These are phyloP conservation scores for Aspidoscelis tigris DNA, from an alignment of 2,113 vertebrate species.

Conservation along the genomic window DNA sequence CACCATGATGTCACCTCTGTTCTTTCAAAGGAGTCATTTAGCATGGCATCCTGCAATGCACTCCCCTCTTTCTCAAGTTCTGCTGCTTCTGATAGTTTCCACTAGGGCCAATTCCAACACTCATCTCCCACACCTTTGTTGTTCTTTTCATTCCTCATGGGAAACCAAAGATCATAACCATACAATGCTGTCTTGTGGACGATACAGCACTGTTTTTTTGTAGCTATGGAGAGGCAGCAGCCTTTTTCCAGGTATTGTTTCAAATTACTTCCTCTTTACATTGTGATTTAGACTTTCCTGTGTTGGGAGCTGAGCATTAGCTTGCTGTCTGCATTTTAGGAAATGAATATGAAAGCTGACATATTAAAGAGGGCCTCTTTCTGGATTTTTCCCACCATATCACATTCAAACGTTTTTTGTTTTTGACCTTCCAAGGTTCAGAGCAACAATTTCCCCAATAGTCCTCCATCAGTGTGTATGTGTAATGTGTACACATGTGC, in stretches of 20 bases:
- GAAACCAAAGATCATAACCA: background rate
- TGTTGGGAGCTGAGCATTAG: background rate
- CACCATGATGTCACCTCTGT: background rate
- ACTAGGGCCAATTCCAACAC: background rate
- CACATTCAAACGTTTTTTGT: background rate
- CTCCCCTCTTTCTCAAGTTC: slow-evolving; percentile 1
- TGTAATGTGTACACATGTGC: no score
- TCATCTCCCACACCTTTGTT: background rate
- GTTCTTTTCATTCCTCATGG: slow-evolving; percentile 15
- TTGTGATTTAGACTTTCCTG: background rate
- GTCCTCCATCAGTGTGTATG: background rate
- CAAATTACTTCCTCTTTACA: background rate
- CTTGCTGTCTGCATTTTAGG: background rate
- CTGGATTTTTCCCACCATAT: background rate
- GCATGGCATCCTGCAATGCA: background rate
- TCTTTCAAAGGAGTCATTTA: background rate
- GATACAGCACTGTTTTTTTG: background rate
- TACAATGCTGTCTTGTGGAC: background rate
- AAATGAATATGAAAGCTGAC: background rate
- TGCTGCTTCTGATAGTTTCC: background rate
- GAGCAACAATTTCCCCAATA: background rate
- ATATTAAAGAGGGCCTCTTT: background rate
- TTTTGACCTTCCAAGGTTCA: background rate
- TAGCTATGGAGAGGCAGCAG: background rate
- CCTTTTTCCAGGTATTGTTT: background rate